Base-by-base conservation (phyloP, 2,797 vertebrate genomes). In the Gobio occitaniae region DNA sequence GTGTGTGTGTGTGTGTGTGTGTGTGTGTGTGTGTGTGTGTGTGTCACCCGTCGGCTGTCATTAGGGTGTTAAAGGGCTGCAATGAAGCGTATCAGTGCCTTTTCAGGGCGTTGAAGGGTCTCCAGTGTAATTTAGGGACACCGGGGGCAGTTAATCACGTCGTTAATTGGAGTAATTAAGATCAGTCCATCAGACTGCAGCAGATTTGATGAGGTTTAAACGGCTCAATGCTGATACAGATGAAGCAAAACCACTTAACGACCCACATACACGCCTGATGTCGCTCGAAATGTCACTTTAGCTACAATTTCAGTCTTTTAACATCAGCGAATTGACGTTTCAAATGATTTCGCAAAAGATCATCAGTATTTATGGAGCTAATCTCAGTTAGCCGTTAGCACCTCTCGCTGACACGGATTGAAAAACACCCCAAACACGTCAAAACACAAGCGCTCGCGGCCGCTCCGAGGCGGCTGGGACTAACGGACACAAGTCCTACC, bases 301-400 rank as follows among this genome's bases (percentile, higher is more conserved):
- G 59, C 10, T 44, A 16, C 6, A 19, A 25, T 77, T 4, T 21
- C 32, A 2, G 6, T n/a, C 11, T 19, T 63, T 44, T 41, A 41
- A 52, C 13, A 21, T 1, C 47, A 2, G 8, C 10, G 21, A 25
- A 29, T 4, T 29, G 3, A 17, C 47, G 2, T 44, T 56, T 78
- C 10, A 47, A 44, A 25, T 5, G 15, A 63, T 38, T 38, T 38
- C 1, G 41, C 12, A 19, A 13, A 56, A 11, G n/a, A 16, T 2
- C 36, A 47, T 78, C 36, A 69, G 65, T 56, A 65, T 77, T 78
- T 70, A 36, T 61, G 8, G 12, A 59, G 83, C 83, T 84, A 84
- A 84, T 84, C 50, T 70, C 50, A 48, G 83, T 48, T 84, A 84
- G 83, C 83, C 74, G 52, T 84, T 84, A 84, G 83, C 83, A 59